phyloP scores from a whole-genome alignment of 1,140 invertebrate genomes.

The Sinonovacula constricta region DNA sequence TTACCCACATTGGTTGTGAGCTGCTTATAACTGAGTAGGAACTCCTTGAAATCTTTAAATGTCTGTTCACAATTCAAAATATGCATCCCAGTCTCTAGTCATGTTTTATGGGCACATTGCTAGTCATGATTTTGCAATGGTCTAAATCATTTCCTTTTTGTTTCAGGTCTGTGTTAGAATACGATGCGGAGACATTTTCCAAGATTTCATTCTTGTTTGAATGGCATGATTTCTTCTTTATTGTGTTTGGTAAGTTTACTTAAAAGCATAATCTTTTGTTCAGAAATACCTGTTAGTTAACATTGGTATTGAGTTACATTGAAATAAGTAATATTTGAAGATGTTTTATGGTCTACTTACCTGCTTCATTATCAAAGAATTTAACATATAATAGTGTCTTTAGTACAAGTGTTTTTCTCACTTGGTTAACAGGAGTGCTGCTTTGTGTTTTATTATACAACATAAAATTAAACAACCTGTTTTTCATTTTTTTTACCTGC shows the following conservation, averaged over 20 bases:
- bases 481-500: no score
- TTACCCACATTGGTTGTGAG: no score
- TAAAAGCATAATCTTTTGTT: no score
- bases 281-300: not conserved
- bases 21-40: no score
- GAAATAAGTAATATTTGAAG: not conserved
- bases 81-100: no score
- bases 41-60: no score
- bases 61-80: no score
- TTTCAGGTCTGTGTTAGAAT: conserved; percentile 76
- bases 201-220: conserved; percentile 77
- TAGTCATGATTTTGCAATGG: not conserved
- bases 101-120: no score
- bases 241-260: conserved; percentile 73
- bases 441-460: no score
- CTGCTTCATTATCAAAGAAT: not conserved
- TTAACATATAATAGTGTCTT: not conserved
- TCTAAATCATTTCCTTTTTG: not conserved
- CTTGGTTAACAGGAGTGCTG: not conserved
- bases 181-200: conserved; percentile 74
- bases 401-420: not conserved
- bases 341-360: no score
- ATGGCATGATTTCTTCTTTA: conserved; percentile 79
- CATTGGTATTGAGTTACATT: not conserved
- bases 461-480: no score